Evolutionary conservation across 1,140 invertebrate species (phyloP), one percentile per base, ranked within the genome.

Genomic region (Meloidogyne floridensis): DNA sequence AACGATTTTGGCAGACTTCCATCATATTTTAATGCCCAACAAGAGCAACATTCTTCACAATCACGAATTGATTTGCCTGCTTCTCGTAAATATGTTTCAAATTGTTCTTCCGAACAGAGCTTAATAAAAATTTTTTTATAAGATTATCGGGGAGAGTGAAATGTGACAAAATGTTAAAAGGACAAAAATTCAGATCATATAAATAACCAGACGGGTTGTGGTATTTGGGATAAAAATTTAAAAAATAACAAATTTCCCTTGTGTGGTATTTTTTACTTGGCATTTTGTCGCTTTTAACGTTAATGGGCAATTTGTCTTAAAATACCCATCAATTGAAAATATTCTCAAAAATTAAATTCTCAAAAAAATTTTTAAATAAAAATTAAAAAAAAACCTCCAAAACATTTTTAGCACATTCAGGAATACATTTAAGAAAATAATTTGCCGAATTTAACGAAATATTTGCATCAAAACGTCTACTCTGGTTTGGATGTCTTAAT

Each of bases 361-460:
- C 32, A 32, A 32, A 32, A 32, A 32, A 32, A 32, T 32, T 32
- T 43, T 53, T 76, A 76, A 32, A 72, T 56, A 69, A 32, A 81
- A 20, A 5, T 65, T 77, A 47, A 80, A 80, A 74, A 77, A 75
- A 18, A 81, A 85, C 84, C 87, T 84, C 84, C 84, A 71, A 5
- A 77, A 84, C 20, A 43, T 83, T 73, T 15, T 77, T 56, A 54
- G 91, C 93, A 70, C 91, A 92, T 20, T 90, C 83, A 10, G 95
- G 96, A 42, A 94, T 93, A 1, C 97, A 91, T 0, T 93, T 93
- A 7, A 98, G 91, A 88, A 98, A 94, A 87, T 94, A 94, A 84
- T 95, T 93, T 0, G 95, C 94, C 70, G 91, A 89, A 84, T 91
- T 90, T 83, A 79, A 94, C 94, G 84, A 94, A 93, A 88, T 95